Base-by-base conservation (phyloP, 2,113 vertebrate species). In the Propithecus coquereli region DNA sequence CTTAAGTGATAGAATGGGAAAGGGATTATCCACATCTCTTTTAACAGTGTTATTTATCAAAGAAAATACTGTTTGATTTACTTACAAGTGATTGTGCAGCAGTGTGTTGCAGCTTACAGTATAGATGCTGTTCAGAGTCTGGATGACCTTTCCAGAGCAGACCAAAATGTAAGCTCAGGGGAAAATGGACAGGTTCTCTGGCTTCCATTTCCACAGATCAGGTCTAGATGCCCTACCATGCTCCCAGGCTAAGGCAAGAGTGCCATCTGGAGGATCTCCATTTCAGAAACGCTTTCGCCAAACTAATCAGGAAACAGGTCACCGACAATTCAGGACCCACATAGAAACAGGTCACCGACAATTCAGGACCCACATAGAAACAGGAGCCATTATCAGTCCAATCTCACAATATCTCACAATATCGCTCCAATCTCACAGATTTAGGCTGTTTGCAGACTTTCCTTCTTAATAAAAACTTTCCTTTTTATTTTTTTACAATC, bases 201-300 rank as follows among this genome's bases (percentile, higher is more conserved):
- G 77, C 50, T 86, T 91, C 52, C 17, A 22, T 57, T 50, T 32
- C 37, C 57, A 54, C 9, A 37, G 17, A 20, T 43, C 59, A 63
- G 34, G 32, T 30, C 37, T 45, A 10, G 2, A 50, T 20, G 54
- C n/a, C 52, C 76, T 32, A 30, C 8, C 12, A 11, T 8, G 52
- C 66, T 80, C 37, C 16, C 32, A 94, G 54, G 34, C 79, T 92
- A 97, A 93, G 91, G 63, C 52, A 90, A 96, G 79, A 87, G 79
- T n/a, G 97, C 97, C 97, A 92, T 22, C 97, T 97, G 95, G 93
- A 97, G 97, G 95, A 73, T 81, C n/a, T 45, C 52, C 45, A 9
- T 20, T 88, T 68, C 7, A 32, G 27, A 89, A 82, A 87, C 20
- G 34, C 32, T 43, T 20, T 18, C 3, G 10, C 61, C 63, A 50